Evolutionary conservation across 35 echinoderm and acorn worm species (phyloP).

Genomic region (Chiridota heheva): DNA sequence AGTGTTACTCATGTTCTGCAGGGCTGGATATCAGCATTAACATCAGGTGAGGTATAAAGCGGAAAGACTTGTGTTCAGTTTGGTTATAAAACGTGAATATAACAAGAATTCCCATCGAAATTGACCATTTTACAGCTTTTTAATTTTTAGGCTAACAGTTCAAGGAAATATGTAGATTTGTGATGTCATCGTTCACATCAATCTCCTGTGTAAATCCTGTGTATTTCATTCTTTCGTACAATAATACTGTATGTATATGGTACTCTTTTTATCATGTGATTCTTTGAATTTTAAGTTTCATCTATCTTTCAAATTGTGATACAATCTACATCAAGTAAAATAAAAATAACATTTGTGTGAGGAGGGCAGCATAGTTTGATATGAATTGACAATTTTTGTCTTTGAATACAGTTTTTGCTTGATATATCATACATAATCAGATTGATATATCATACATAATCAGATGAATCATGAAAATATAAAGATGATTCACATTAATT

Average conservation of each 20-base stretch:
- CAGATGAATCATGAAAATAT: too few relatives aligned
- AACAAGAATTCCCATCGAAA: neutral
- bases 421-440: neutral
- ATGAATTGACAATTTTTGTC: neutral
- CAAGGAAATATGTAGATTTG: too few relatives aligned
- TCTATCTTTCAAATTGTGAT: too few relatives aligned
- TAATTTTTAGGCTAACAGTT: too few relatives aligned
- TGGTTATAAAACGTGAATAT: neutral
- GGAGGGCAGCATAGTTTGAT: neutral
- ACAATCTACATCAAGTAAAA: too few relatives aligned
- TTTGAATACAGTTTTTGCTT: neutral
- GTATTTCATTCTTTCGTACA: too few relatives aligned
- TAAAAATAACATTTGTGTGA: neutral
- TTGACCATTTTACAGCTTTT: neutral
- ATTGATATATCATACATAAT: too few relatives aligned
- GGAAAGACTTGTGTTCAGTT: neutral
- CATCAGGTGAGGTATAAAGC: neutral
- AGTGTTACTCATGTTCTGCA: neutral
- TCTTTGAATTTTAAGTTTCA: too few relatives aligned
- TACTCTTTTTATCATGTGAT: too few relatives aligned
- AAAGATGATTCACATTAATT: neutral
- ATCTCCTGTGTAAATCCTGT: too few relatives aligned
- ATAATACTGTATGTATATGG: too few relatives aligned
- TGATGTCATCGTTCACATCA: too few relatives aligned
- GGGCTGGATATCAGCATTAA: neutral